Percentiles rank a stretch among this genome's conserved stretches.
Evolutionary conservation across 2,888 invertebrate genomes (phyloP).

Genomic region (Synergus laeviventris): DNA sequence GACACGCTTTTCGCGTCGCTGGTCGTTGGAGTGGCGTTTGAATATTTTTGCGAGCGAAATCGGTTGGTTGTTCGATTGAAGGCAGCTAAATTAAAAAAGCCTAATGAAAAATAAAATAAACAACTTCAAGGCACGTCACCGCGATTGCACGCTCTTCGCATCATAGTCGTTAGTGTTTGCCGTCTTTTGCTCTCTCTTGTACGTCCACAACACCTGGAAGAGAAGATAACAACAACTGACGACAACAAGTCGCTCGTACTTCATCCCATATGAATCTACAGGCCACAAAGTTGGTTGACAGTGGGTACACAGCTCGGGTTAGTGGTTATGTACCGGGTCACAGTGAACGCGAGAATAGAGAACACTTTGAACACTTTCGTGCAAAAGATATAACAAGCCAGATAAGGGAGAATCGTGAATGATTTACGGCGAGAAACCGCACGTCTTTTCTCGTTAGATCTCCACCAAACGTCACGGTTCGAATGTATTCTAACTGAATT

Average conservation of each 20-base stretch:
- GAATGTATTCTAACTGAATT: background rate
- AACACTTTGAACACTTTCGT: constrained; percentile 52
- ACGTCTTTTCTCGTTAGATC: constrained; percentile 57
- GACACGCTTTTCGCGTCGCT: background rate
- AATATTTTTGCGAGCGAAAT: background rate
- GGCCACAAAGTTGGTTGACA: background rate
- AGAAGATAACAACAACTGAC: background rate
- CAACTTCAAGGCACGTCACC: too few species aligned
- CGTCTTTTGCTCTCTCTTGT: too few species aligned
- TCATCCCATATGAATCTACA: background rate
- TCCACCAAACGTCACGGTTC: background rate
- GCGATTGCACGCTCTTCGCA: too few species aligned
- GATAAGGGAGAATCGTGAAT: constrained; percentile 57
- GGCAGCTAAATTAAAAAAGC: background rate
- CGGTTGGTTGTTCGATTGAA: background rate
- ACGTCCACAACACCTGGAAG: too few species aligned
- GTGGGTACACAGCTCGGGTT: background rate
- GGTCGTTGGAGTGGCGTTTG: background rate
- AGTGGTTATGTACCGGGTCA: background rate
- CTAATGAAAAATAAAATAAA: too few species aligned
- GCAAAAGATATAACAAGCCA: constrained; percentile 57
- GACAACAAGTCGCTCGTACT: background rate
- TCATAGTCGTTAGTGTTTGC: too few species aligned
- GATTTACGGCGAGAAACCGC: constrained; percentile 56
- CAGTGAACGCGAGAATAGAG: constrained; percentile 33